Base-by-base conservation (phyloP, 2,888 invertebrate genomes). In the Volucella zonaria region DNA sequence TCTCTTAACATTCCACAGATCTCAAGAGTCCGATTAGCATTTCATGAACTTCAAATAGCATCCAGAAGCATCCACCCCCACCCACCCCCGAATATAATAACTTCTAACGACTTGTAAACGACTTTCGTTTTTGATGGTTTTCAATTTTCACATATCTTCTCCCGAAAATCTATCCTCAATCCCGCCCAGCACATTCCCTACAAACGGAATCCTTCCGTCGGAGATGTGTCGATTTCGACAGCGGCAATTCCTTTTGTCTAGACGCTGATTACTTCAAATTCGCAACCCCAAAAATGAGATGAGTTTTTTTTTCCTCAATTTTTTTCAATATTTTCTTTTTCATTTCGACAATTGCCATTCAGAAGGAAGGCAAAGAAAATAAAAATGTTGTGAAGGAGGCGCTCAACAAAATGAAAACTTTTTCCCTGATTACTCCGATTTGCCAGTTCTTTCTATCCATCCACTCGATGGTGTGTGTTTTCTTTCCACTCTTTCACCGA, bases 101-200 rank as follows among this genome's bases (percentile, higher is more conserved):
- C 77, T 54, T 49, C 38, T 77, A 77, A 77, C 61, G 68, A 52
- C 74, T 70, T 79, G 82, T 43, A 59, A 83, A 83, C 70, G 70
- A 83, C 79, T 83, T 75, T 79, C 68, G 79, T 83, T 42, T 74
- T 67, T 68, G 73, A 70, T 68, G 82, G 47, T 58, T 68, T 82
- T 78, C 62, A 82, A 82, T 67, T 73, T 70, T 49, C 70, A 83
- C 82, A 83, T 78, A 54, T 83, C 76, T 42, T 70, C 43, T n/a
- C 12, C n/a, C 1, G 31, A 61, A 51, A 52, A 47, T 40, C 45
- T 52, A 74, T 64, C 40, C 67, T 10, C 31, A 6, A 31, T 31
- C 6, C 6, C 31, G 31, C 31, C 31, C 31, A 31, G 6, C 31
- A 31, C 31, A 31, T 31, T 1, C 31, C 31, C 31, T 6, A 31